phyloP scores from a whole-genome alignment of 2,888 invertebrate genomes.

The Ectropis crepuscularia region DNA sequence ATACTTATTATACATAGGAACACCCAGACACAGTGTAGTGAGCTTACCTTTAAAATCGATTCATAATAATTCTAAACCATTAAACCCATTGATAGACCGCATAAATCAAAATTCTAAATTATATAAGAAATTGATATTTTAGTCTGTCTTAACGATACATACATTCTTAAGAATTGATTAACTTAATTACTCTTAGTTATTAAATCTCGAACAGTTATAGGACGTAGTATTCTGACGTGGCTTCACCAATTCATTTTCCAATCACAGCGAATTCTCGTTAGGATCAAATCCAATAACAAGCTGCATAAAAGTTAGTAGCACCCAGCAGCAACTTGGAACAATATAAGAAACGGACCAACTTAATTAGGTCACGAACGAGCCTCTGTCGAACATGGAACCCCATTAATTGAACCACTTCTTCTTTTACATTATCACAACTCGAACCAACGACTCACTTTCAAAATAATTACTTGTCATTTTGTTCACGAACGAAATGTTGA shows the following conservation, averaged over 20 bases:
- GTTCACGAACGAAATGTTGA: slow-evolving; percentile 56
- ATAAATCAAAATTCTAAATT: too few species aligned
- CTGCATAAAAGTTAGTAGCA: slow-evolving; percentile 22
- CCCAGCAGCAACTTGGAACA: slow-evolving; percentile 54
- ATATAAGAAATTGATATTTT: too few species aligned
- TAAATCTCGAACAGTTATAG: too few species aligned
- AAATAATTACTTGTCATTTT: slow-evolving; percentile 71
- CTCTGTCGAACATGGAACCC: slow-evolving; percentile 71
- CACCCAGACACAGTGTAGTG: too few species aligned
- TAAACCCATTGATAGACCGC: too few species aligned
- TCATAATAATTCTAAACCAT: too few species aligned
- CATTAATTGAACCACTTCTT: slow-evolving; percentile 75
- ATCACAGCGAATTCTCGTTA: neutral
- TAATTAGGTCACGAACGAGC: slow-evolving; percentile 78
- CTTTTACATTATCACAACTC: slow-evolving; percentile 64
- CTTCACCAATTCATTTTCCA: neutral
- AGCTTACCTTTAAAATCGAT: too few species aligned
- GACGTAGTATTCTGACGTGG: neutral
- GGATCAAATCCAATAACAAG: neutral
- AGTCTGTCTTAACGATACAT: too few species aligned
- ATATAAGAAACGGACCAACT: slow-evolving; percentile 65
- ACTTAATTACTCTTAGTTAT: too few species aligned
- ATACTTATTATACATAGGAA: too few species aligned
- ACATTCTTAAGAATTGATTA: too few species aligned
- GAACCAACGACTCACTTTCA: slow-evolving; percentile 56